These are phyloP conservation scores for Arctopsyche grandis DNA, from an alignment of 1,140 invertebrate species.

Conservation along the genomic window DNA sequence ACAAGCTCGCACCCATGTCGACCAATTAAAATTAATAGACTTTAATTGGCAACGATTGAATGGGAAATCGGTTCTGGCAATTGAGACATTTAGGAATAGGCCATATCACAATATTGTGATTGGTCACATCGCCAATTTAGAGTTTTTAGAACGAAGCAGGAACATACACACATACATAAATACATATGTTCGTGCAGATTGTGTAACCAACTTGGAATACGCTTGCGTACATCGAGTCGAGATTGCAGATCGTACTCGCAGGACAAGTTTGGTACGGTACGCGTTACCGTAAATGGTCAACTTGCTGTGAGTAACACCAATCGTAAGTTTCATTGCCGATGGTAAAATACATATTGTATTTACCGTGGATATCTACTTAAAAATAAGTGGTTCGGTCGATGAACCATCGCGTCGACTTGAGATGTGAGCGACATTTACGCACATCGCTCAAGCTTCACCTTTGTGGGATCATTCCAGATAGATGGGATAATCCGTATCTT, in stretches of 20 bases:
- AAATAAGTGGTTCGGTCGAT: background rate
- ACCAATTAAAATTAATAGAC: slow-evolving; percentile 1
- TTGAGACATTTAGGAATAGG: background rate
- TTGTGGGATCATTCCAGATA: no score
- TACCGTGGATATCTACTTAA: background rate
- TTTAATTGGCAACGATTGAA: background rate
- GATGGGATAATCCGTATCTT: no score
- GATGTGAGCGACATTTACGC: background rate
- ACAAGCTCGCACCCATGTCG: background rate
- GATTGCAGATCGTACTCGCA: background rate
- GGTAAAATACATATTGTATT: background rate
- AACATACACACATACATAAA: no score
- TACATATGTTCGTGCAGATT: no score
- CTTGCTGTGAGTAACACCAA: background rate
- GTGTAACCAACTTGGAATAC: background rate
- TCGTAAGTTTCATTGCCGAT: background rate
- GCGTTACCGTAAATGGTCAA: slow-evolving; percentile 8
- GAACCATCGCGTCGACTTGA: background rate
- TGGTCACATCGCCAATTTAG: no score
- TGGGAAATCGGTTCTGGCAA: background rate
- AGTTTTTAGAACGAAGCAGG: no score
- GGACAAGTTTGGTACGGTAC: background rate
- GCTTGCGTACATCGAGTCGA: background rate
- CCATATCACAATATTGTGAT: background rate
- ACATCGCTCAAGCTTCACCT: background rate